Conservation (phyloP, 2,888 invertebrate species). For the Rhagonycha lutea region DNA sequence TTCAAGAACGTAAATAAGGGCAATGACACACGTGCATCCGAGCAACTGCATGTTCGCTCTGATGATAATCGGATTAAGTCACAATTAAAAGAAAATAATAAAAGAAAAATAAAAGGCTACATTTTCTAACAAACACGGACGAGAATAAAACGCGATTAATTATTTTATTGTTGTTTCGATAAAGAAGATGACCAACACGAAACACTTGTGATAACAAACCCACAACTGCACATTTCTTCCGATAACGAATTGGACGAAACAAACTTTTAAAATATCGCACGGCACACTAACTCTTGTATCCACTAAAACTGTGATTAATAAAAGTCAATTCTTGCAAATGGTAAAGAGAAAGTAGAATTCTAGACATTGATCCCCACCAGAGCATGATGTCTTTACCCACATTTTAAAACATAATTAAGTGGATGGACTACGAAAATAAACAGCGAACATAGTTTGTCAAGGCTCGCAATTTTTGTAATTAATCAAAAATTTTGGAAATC, state of each 20-base stretch:
- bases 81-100: slow-evolving; percentile 5
- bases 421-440: neutral
- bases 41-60: slow-evolving; percentile 14
- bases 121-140: neutral
- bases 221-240: slow-evolving; percentile 1
- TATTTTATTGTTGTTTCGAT: neutral
- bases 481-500: no score
- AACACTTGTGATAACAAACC: neutral
- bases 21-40: slow-evolving; percentile 22
- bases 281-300: neutral
- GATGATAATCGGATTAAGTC: slow-evolving; percentile 16
- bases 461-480: neutral
- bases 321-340: slow-evolving; percentile 5
- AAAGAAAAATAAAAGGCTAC: neutral
- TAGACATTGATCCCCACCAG: slow-evolving; percentile 33
- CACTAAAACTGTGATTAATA: neutral
- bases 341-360: slow-evolving; percentile 34
- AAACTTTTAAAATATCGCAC: neutral
- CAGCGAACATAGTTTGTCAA: neutral
- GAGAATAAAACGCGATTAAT: slow-evolving; percentile 26
- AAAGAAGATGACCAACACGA: neutral
- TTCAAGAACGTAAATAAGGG: slow-evolving; percentile 5
- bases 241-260: neutral
- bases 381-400: slow-evolving; percentile 11
- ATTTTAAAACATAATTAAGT: slow-evolving; percentile 7